Evolutionary conservation across 2,113 vertebrate species (phyloP).

Genomic region (Channa argus): DNA sequence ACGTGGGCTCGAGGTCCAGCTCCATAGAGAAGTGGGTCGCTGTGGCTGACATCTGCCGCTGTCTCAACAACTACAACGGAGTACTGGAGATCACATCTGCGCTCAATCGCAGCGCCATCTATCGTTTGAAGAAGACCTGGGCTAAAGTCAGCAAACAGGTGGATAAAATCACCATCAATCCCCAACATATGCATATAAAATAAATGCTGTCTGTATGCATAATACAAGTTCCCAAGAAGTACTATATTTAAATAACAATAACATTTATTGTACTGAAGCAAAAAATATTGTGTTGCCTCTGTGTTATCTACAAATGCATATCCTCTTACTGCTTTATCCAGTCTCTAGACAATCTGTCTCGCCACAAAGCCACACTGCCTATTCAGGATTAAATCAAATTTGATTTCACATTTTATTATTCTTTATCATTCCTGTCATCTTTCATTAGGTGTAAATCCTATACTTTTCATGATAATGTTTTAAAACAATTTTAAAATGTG

Average conservation of each 20-base stretch:
- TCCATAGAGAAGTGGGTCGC: slow-evolving; percentile 99
- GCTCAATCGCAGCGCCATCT: slow-evolving; percentile 98
- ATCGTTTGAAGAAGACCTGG: slow-evolving; percentile 99
- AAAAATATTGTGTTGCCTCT: no score
- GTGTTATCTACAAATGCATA: no score
- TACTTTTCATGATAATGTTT: neutral
- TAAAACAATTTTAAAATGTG: neutral
- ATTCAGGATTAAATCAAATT: slow-evolving; percentile 6
- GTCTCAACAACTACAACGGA: slow-evolving; percentile 97
- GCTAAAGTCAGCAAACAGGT: slow-evolving; percentile 98
- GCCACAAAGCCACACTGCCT: neutral
- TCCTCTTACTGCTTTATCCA: no score
- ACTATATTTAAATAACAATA: neutral
- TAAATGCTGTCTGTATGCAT: no score
- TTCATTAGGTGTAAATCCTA: neutral
- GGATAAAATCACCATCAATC: neutral
- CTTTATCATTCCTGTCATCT: neutral
- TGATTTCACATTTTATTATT: slow-evolving; percentile 7
- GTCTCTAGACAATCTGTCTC: slow-evolving; percentile 38
- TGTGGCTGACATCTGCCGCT: slow-evolving; percentile 96
- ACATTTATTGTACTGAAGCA: no score
- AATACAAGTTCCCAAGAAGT: neutral
- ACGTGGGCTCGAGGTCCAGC: slow-evolving; percentile 90
- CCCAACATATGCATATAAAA: neutral
- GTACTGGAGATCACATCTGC: slow-evolving; percentile 98